These are phyloP conservation scores for Eptesicus fuscus DNA, from an alignment of 2,113 vertebrate genomes.

Conservation along the genomic window DNA sequence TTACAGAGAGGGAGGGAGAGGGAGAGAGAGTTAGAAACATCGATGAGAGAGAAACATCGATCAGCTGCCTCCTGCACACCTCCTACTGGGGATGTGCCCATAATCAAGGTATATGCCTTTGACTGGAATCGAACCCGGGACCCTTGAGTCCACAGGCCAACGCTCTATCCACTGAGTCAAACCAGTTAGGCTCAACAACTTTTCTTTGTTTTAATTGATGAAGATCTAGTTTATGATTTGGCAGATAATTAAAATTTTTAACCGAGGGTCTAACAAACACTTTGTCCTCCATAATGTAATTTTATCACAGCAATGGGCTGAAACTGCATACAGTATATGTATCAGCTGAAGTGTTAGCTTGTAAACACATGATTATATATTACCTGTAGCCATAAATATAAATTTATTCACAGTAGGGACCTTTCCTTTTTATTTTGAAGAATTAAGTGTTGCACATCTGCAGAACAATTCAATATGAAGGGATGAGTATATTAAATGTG, in stretches of 20 bases:
- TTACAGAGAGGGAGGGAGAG: no score
- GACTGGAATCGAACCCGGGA: no score
- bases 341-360: not conserved
- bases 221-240: constrained; percentile 8
- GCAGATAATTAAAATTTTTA: constrained; percentile 10
- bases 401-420: not conserved
- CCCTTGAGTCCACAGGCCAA: no score
- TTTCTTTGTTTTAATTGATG: not conserved
- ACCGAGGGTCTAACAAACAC: not conserved
- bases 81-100: no score
- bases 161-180: no score
- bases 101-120: no score
- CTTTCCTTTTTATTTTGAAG: not conserved
- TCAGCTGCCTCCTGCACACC: no score
- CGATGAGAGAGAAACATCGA: no score
- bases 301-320: not conserved
- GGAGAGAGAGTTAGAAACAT: no score
- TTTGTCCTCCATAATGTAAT: not conserved
- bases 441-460: not conserved
- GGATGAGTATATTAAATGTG: not conserved
- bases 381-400: not conserved
- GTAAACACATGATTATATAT: not conserved
- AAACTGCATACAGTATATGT: not conserved
- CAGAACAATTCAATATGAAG: not conserved
- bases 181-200: not conserved